These are phyloP conservation scores for Orthonevra nobilis DNA, from an alignment of 2,888 invertebrate species.

Conservation along the genomic window DNA sequence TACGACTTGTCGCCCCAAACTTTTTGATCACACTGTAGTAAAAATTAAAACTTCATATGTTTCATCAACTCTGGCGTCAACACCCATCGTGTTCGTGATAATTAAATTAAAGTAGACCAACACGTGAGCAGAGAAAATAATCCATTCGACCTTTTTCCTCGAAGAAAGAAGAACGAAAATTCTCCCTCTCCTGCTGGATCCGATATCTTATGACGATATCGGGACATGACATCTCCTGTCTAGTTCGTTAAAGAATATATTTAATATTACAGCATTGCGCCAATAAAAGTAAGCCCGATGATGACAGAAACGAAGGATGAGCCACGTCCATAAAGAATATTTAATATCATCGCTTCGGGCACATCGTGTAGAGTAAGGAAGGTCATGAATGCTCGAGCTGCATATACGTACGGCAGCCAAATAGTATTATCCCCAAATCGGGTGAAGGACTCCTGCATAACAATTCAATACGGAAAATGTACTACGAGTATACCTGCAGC, in stretches of 20 bases:
- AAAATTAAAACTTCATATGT: slow-evolving; percentile 9
- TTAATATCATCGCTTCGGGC: slow-evolving; percentile 22
- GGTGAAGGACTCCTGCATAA: slow-evolving; percentile 50
- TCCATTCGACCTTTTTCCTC: slow-evolving; percentile 9
- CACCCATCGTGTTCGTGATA: slow-evolving; percentile 15
- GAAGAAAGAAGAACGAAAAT: slow-evolving; percentile 9
- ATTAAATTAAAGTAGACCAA: slow-evolving; percentile 41
- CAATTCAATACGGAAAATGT: slow-evolving; percentile 28
- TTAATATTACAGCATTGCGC: slow-evolving; percentile 40
- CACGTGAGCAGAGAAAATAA: slow-evolving; percentile 17
- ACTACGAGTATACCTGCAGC: slow-evolving; percentile 11
- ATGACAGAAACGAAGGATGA: neutral
- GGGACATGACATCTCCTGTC: slow-evolving; percentile 44
- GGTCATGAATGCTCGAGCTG: slow-evolving; percentile 20
- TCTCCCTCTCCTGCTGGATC: neutral
- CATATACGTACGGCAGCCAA: slow-evolving; percentile 14
- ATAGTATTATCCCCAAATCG: slow-evolving; percentile 23
- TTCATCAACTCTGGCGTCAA: slow-evolving; percentile 29
- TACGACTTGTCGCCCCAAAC: neutral
- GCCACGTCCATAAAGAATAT: slow-evolving; percentile 31
- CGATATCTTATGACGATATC: slow-evolving; percentile 35
- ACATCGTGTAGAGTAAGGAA: slow-evolving; percentile 13
- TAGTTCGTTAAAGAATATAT: slow-evolving; percentile 11
- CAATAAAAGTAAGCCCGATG: slow-evolving; percentile 11
- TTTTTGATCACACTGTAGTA: neutral